A percentile compares a stretch with the other conserved stretches of the same genome.
phyloP scores from a whole-genome alignment of 2,113 vertebrate species.

The Tachysurus vachellii region DNA sequence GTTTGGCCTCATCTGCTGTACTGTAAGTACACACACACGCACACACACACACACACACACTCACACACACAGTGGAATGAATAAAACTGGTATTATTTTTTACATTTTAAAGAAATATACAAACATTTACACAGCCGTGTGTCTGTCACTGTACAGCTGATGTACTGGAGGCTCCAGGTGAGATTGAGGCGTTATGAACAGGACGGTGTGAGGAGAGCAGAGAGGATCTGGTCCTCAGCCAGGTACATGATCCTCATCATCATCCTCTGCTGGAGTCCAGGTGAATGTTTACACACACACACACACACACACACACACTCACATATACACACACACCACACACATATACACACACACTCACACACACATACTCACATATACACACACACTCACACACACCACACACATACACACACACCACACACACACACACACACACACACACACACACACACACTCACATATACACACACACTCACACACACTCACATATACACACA shows the following conservation, averaged over 20 bases:
- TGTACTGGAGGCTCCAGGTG: constrained; percentile 17
- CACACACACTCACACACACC: neutral
- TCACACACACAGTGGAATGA: neutral
- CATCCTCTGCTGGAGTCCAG: constrained; percentile 16
- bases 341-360: neutral
- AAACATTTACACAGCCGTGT: neutral
- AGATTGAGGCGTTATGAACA: neutral
- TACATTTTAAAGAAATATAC: neutral
- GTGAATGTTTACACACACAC: neutral
- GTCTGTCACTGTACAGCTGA: neutral
- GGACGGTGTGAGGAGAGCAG: neutral
- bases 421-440: too few relatives aligned
- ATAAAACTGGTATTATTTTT: neutral
- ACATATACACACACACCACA: neutral
- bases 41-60: neutral
- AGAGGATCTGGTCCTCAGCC: constrained; percentile 6
- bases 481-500: too few relatives aligned
- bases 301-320: neutral
- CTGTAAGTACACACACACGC: constrained; percentile 63
- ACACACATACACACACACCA: too few relatives aligned
- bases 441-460: too few relatives aligned
- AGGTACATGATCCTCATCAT: constrained; percentile 2
- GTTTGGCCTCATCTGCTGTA: constrained; percentile 68
- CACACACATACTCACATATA: neutral
- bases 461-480: too few relatives aligned